A percentile compares a stretch with the other conserved stretches of the same genome.
These are phyloP conservation scores for Rhinogobio ventralis DNA, from an alignment of 2,797 vertebrate genomes.

Conservation along the genomic window DNA sequence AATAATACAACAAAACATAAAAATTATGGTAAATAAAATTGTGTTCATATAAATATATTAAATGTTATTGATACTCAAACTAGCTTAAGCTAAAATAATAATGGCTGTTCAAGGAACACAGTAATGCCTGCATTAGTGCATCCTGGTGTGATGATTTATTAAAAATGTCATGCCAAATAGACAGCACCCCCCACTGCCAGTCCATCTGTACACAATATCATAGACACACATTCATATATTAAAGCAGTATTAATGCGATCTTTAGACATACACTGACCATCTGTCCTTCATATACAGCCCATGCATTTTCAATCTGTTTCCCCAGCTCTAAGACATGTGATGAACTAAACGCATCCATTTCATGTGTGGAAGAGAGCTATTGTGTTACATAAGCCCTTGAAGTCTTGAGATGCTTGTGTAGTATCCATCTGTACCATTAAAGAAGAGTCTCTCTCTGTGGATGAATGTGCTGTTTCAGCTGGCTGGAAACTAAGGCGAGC, in stretches of 20 bases:
- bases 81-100: not conserved
- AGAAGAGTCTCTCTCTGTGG: conserved; percentile 11
- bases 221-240: conserved; percentile 13
- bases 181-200: conserved; percentile 40
- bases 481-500: conserved; percentile 24
- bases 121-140: conserved; percentile 30
- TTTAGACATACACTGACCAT: conserved; percentile 29
- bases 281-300: conserved; percentile 20
- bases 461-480: conserved; percentile 38
- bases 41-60: not conserved
- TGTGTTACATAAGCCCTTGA: conserved; percentile 10
- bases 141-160: conserved; percentile 44
- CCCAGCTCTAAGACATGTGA: not conserved
- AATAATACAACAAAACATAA: not conserved
- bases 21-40: not conserved
- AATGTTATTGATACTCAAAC: not conserved
- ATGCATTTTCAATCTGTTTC: conserved; percentile 12
- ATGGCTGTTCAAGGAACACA: not conserved
- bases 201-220: conserved; percentile 57
- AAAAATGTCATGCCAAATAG: conserved; percentile 50
- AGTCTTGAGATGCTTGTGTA: not conserved
- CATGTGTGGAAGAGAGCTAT: not conserved
- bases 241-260: conserved; percentile 22
- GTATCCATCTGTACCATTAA: conserved; percentile 7
- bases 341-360: not conserved